A percentile compares a stretch with the other conserved stretches of the same genome.
These are phyloP conservation scores for Tiaroga cobitis DNA, from an alignment of 2,797 vertebrate species.

Conservation along the genomic window DNA sequence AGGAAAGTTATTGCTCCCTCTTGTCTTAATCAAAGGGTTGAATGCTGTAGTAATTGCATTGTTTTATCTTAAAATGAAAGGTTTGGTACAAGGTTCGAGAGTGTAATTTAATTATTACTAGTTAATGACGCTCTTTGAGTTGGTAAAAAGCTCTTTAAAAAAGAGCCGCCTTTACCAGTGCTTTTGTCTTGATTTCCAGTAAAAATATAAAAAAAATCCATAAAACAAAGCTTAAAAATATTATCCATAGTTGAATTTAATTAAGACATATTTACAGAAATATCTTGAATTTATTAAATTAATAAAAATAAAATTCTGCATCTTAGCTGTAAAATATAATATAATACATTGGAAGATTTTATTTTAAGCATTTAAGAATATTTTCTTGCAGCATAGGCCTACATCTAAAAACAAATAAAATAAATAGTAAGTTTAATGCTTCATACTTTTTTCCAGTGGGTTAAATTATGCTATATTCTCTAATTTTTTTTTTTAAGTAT, in stretches of 20 bases:
- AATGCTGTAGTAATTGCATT: constrained; percentile 56
- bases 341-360: background rate
- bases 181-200: background rate
- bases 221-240: background rate
- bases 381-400: background rate
- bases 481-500: no score
- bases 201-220: background rate
- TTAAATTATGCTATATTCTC: background rate
- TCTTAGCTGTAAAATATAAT: background rate
- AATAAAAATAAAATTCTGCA: background rate
- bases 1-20: constrained; percentile 13
- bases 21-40: constrained; percentile 39
- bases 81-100: constrained; percentile 10
- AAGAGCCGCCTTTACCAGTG: background rate
- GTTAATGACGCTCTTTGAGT: background rate
- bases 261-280: background rate
- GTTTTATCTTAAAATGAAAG: constrained; percentile 41
- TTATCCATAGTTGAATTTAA: background rate
- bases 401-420: background rate
- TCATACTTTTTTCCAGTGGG: background rate
- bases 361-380: background rate
- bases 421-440: background rate
- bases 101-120: background rate
- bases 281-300: background rate
- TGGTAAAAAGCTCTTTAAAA: background rate